A percentile compares a stretch with the other conserved stretches of the same genome.
phyloP scores from a whole-genome alignment of 1,140 invertebrate species.

The Drosophila micromelanica region DNA sequence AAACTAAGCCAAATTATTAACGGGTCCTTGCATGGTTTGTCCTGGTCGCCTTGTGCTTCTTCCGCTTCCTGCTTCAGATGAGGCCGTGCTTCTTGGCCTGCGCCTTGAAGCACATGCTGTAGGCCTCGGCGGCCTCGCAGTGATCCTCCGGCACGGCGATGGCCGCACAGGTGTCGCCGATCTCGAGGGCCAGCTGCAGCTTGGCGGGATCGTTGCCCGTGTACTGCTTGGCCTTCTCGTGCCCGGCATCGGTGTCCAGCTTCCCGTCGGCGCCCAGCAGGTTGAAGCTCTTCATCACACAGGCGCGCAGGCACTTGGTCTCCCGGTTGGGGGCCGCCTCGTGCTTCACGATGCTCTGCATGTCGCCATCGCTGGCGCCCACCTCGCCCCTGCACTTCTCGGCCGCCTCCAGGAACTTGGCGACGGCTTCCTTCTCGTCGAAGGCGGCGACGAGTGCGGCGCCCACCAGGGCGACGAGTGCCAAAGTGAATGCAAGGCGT shows the following conservation, averaged over 20 bases:
- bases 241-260: constrained; percentile 38
- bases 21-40: not conserved
- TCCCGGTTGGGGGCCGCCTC: constrained; percentile 45
- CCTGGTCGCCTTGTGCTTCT: not conserved
- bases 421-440: constrained; percentile 57
- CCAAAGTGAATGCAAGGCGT: constrained; percentile 22
- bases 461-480: constrained; percentile 34
- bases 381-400: constrained; percentile 49
- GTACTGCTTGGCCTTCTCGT: constrained; percentile 67
- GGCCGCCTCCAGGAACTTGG: constrained; percentile 51
- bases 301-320: constrained; percentile 65
- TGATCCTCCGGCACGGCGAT: constrained; percentile 61
- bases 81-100: constrained; percentile 48
- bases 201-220: constrained; percentile 60
- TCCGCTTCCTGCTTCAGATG: constrained; percentile 18
- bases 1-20: constrained; percentile 4
- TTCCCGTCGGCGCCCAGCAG: constrained; percentile 53
- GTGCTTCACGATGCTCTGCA: constrained; percentile 52
- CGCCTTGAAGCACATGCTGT: constrained; percentile 56
- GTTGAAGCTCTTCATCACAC: constrained; percentile 64
- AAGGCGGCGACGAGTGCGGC: constrained; percentile 42
- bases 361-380: constrained; percentile 49
- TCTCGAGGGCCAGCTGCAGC: constrained; percentile 57
- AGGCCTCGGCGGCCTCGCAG: constrained; percentile 61
- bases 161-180: constrained; percentile 56